These are phyloP conservation scores for Pomacea canaliculata DNA, from an alignment of 2,888 invertebrate genomes.

Conservation along the genomic window DNA sequence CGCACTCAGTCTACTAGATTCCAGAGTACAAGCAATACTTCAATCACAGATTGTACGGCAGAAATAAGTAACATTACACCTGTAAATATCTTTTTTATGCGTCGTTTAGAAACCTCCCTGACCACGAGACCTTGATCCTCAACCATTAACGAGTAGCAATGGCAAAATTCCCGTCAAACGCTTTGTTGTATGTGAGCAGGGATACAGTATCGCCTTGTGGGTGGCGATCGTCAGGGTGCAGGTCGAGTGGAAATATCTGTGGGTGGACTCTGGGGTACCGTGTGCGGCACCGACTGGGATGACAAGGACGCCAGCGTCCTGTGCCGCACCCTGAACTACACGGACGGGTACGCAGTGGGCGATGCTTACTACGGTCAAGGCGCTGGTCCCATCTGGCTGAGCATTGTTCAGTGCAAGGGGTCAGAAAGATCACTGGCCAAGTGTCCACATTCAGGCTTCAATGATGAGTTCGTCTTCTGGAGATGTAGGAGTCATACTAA, in stretches of 20 bases:
- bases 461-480: slow-evolving; percentile 36
- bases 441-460: slow-evolving; percentile 54
- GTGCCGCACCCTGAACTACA: slow-evolving; percentile 52
- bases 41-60: too few relatives aligned
- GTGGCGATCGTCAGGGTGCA: slow-evolving; percentile 27
- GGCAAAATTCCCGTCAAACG: too few relatives aligned
- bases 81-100: too few relatives aligned
- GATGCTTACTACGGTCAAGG: slow-evolving; percentile 46
- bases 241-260: slow-evolving; percentile 77
- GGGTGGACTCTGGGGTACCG: slow-evolving; percentile 79
- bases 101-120: too few relatives aligned
- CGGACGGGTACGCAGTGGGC: slow-evolving; percentile 49
- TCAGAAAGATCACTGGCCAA: slow-evolving; percentile 45
- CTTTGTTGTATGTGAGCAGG: slow-evolving; percentile 31
- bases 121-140: too few relatives aligned
- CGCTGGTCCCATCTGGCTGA: slow-evolving; percentile 61
- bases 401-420: slow-evolving; percentile 51
- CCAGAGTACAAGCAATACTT: too few relatives aligned
- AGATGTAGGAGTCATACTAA: slow-evolving; percentile 46
- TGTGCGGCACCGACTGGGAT: slow-evolving; percentile 82
- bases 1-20: too few relatives aligned
- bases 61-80: too few relatives aligned
- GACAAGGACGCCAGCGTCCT: slow-evolving; percentile 77
- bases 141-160: too few relatives aligned
- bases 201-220: slow-evolving; percentile 48